Conservation (phyloP, 2,888 invertebrate species). For the Drosophila neotestacea region DNA sequence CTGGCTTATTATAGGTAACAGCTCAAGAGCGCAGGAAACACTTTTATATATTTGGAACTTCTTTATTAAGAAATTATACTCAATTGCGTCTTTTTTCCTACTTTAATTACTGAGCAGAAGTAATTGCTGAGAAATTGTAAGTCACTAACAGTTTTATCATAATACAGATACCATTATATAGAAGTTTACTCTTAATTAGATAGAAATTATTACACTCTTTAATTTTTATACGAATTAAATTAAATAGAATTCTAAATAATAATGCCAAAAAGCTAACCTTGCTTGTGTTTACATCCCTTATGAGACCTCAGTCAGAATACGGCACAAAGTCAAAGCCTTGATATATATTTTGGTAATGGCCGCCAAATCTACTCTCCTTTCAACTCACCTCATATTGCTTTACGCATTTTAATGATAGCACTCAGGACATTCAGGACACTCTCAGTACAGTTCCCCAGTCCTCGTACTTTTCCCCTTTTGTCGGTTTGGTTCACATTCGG, state of each 20-base stretch:
- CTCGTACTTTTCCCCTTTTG: slow-evolving; percentile 2
- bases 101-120: no score
- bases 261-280: not conserved
- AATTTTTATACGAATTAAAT: not conserved
- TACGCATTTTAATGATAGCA: slow-evolving; percentile 43
- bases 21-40: no score
- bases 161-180: no score
- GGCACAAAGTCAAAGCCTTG: slow-evolving; percentile 20
- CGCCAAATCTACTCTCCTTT: slow-evolving; percentile 5
- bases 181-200: no score
- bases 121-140: no score
- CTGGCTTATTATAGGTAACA: no score
- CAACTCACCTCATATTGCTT: not conserved
- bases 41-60: no score
- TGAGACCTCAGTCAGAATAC: not conserved
- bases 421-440: slow-evolving; percentile 28
- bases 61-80: no score
- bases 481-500: slow-evolving; percentile 37
- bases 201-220: not conserved
- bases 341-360: slow-evolving; percentile 46
- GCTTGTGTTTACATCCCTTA: slow-evolving; percentile 4
- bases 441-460: slow-evolving; percentile 9
- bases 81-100: no score
- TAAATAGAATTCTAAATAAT: not conserved
- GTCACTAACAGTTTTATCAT: no score